Conservation (phyloP, 2,797 vertebrate species). For the Cryptoblepharus egeriae region DNA sequence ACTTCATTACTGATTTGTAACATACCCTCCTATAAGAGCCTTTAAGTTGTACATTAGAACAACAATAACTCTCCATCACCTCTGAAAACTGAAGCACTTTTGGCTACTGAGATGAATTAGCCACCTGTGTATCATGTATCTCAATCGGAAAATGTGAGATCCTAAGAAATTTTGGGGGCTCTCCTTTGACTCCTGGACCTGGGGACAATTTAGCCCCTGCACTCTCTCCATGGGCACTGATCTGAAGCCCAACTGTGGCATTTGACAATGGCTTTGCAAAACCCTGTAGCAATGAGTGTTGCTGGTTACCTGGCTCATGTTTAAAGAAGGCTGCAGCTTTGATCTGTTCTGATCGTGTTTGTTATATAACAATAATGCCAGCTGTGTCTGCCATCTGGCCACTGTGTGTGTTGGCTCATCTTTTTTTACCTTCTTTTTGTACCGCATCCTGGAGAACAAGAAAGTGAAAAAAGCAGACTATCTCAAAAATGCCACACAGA, state of each 20-base stretch:
- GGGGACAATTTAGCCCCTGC: too few relatives aligned
- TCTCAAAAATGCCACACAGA: slow-evolving; percentile 43
- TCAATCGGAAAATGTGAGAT: background rate
- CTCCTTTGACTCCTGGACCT: too few relatives aligned
- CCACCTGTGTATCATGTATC: too few relatives aligned
- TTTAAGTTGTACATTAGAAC: too few relatives aligned
- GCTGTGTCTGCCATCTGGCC: background rate
- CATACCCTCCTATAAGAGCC: background rate
- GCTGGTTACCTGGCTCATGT: background rate
- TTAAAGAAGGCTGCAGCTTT: background rate
- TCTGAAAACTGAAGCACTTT: background rate
- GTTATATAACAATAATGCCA: background rate
- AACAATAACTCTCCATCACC: background rate
- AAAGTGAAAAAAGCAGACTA: background rate
- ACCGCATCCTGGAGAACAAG: background rate
- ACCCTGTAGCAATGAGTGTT: background rate
- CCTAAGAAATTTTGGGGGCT: too few relatives aligned
- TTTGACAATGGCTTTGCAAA: background rate
- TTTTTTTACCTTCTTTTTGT: background rate
- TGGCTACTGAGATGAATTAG: background rate
- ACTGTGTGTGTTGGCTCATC: too few relatives aligned
- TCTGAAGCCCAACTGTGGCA: too few relatives aligned
- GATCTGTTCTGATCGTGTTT: too few relatives aligned
- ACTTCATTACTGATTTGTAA: background rate
- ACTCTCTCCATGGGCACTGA: too few relatives aligned